Evolutionary conservation across 2,113 vertebrate species (phyloP).

Genomic region (Syngnathus scovelli): DNA sequence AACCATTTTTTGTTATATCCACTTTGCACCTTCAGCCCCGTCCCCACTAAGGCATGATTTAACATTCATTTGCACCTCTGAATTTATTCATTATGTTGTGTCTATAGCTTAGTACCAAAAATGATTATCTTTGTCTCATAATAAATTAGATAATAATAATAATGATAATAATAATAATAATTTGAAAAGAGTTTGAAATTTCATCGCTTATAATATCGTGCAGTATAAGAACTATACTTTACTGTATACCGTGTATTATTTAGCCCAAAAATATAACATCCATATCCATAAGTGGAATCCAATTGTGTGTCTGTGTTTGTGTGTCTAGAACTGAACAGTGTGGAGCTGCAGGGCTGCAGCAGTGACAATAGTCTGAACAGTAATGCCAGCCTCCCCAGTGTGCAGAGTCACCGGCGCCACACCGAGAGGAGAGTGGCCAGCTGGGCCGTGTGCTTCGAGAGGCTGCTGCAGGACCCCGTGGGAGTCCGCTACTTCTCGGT

Average conservation of each 20-base stretch:
- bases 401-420: conserved; percentile 86
- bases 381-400: conserved; percentile 92
- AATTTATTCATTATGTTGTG: too few species aligned
- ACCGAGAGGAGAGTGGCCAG: conserved; percentile 86
- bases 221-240: not conserved
- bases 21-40: too few species aligned
- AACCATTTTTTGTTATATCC: too few species aligned
- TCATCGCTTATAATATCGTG: not conserved
- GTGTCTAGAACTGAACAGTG: conserved; percentile 79
- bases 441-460: conserved; percentile 96
- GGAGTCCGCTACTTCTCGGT: conserved; percentile 94
- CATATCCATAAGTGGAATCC: too few species aligned
- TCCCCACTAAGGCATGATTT: too few species aligned
- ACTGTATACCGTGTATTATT: too few species aligned
- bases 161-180: too few species aligned
- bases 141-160: too few species aligned
- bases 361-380: conserved; percentile 92
- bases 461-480: conserved; percentile 89
- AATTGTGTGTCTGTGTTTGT: not conserved
- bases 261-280: not conserved
- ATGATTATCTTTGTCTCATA: too few species aligned
- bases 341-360: conserved; percentile 83
- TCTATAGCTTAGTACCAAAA: too few species aligned
- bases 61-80: too few species aligned
- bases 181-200: not conserved